These are phyloP conservation scores for Astropecten irregularis DNA, from an alignment of 53 echinoderm and acorn worm species.

Conservation along the genomic window DNA sequence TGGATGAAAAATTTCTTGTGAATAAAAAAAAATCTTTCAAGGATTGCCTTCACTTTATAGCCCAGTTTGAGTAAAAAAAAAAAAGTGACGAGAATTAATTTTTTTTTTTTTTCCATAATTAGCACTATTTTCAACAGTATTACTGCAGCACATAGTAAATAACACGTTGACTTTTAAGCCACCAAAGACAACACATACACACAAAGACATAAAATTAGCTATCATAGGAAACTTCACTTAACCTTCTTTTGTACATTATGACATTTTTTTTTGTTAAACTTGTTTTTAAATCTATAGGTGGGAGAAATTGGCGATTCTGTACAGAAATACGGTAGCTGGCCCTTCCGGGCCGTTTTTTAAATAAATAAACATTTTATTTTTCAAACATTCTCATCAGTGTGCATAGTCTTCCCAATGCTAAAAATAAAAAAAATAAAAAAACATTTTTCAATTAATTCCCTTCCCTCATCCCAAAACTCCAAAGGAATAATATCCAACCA, in stretches of 20 bases:
- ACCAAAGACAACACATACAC: background rate
- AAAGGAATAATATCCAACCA: background rate
- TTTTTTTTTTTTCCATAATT: background rate
- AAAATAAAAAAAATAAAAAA: too few species aligned
- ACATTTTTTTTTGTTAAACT: background rate
- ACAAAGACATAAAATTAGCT: slow-evolving; percentile 1
- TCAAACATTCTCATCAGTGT: slow-evolving; percentile 32
- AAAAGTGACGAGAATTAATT: too few species aligned
- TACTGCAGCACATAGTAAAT: slow-evolving; percentile 2
- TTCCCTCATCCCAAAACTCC: background rate
- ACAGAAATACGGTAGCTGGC: slow-evolving; percentile 30
- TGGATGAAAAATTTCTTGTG: too few species aligned
- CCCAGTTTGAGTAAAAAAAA: too few species aligned
- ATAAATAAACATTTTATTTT: slow-evolving; percentile 49
- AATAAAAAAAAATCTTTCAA: too few species aligned
- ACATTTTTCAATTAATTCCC: background rate
- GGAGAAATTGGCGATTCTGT: slow-evolving; percentile 37
- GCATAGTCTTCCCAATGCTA: slow-evolving; percentile 39
- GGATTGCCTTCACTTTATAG: too few species aligned
- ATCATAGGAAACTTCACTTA: too few species aligned
- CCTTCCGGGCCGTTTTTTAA: background rate
- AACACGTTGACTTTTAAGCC: slow-evolving; percentile 40
- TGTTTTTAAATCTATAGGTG: slow-evolving; percentile 41
- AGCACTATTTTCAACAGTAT: slow-evolving; percentile 8
- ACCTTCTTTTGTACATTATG: slow-evolving; percentile 34